Evolutionary conservation across 2,113 vertebrate species (phyloP), one percentile per base, ranked within the genome.

Genomic region (Podarcis muralis): DNA sequence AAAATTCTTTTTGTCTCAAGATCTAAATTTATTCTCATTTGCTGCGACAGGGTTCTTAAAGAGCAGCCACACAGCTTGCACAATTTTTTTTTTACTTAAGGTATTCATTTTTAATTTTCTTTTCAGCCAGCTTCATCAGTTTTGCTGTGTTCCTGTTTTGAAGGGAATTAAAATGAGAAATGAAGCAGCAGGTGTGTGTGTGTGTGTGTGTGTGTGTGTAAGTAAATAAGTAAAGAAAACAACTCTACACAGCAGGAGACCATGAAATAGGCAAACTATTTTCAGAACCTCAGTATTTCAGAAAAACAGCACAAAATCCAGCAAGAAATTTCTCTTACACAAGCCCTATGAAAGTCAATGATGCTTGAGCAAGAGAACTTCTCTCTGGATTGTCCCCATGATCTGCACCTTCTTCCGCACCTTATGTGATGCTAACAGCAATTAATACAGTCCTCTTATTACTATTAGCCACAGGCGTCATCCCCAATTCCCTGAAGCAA

Each of bases 21-120:
- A 57, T 87, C 43, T 81, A 69, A 80, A 81, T 80, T 80, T 37
- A 71, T 81, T 87, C 66, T 59, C 86, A 57, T 81, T 81, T 81
- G 86, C n/a, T 87, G 20, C 2, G 71, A 57, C 23, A 35, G 32
- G 22, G n/a, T 37, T 81, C 13, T 81, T 12, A 53, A 87, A 87
- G 43, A 53, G 23, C 30, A 87, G 40, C n/a, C 48, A 81, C 43
- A 81, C 7, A 20, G 77, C 43, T 27, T 72, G 43, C 43, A 69
- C n/a, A 32, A 32, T 71, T 48, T 84, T 69, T 84, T 69, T 30
- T 71, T 35, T 32, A 32, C 77, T 57, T 37, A 81, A 87, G n/a
- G 48, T 71, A 40, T 71, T 59, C 83, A 75, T 59, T 87, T 81
- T 87, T 59, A 80, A 87, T 80, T 80, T 71, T 66, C 85, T 27